These are phyloP conservation scores for Denticeps clupeoides DNA, from an alignment of 2,797 vertebrate species.

Conservation along the genomic window DNA sequence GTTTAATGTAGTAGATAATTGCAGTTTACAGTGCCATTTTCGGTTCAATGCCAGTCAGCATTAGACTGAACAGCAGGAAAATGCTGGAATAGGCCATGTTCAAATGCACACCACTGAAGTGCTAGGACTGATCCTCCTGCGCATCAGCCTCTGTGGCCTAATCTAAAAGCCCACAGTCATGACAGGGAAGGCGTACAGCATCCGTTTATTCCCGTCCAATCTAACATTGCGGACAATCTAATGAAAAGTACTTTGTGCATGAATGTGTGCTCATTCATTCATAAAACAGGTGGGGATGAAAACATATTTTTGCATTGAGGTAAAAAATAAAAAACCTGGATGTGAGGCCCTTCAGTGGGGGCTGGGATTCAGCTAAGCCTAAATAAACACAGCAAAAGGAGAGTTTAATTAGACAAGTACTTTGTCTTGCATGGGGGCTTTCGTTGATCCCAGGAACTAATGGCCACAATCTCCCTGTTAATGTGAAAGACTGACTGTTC, in stretches of 20 bases:
- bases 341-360: constrained; percentile 10
- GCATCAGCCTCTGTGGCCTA: neutral
- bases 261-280: constrained; percentile 4
- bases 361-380: constrained; percentile 23
- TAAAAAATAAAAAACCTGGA: too few relatives aligned
- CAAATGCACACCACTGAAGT: constrained; percentile 1
- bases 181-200: constrained; percentile 9
- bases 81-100: constrained; percentile 7
- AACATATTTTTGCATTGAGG: constrained; percentile 10
- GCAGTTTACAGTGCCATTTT: too few relatives aligned
- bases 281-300: constrained; percentile 1
- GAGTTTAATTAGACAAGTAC: constrained; percentile 23
- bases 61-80: constrained; percentile 1
- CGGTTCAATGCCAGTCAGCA: too few relatives aligned
- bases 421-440: constrained; percentile 8
- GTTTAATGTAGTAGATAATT: too few relatives aligned
- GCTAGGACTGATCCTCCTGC: neutral
- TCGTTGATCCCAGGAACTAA: constrained; percentile 10
- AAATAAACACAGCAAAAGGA: constrained; percentile 26
- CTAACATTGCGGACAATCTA: constrained; percentile 13
- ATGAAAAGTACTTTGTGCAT: neutral
- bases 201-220: constrained; percentile 23
- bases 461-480: constrained; percentile 4
- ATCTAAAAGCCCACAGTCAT: constrained; percentile 8
- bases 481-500: constrained; percentile 9